These are phyloP conservation scores for Drosophila hydei DNA, from an alignment of 1,140 invertebrate species.

Conservation along the genomic window DNA sequence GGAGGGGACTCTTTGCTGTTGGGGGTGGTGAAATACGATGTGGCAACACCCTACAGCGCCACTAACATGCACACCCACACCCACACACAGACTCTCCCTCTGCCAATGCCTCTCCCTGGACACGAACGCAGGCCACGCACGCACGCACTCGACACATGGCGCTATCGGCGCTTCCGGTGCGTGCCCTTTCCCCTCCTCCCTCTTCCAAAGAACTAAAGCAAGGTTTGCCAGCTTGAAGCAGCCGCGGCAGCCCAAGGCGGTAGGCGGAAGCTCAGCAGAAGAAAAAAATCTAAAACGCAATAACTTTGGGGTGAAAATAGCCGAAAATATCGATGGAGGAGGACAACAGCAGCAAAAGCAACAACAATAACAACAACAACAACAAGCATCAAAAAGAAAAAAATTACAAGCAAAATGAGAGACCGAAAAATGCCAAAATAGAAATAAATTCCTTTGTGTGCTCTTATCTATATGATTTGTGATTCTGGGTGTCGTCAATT, in stretches of 20 bases:
- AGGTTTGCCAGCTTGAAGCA: conserved; percentile 36
- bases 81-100: conserved; percentile 21
- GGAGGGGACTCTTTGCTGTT: conserved; percentile 37
- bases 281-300: conserved; percentile 80
- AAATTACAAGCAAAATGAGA: conserved; percentile 68
- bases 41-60: conserved; percentile 79
- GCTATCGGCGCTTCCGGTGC: conserved; percentile 79
- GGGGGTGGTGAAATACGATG: conserved; percentile 77
- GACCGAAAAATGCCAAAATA: conserved; percentile 74
- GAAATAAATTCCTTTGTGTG: conserved; percentile 83
- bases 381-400: conserved; percentile 32
- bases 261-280: conserved; percentile 44
- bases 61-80: conserved; percentile 56
- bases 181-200: conserved; percentile 41
- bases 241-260: conserved; percentile 59
- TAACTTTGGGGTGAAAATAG: conserved; percentile 82
- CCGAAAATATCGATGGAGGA: conserved; percentile 81
- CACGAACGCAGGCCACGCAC: conserved; percentile 54
- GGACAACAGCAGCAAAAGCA: conserved; percentile 41
- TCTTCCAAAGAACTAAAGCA: conserved; percentile 10
- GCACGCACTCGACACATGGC: conserved; percentile 81
- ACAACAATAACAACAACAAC: conserved; percentile 26
- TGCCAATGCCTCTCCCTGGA: conserved; percentile 44
- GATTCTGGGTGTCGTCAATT: conserved; percentile 83
- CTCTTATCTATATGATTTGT: conserved; percentile 84